A percentile compares a stretch with the other conserved stretches of the same genome.
Conservation (phyloP, 2,888 invertebrate species). For the Lycia hirtaria region DNA sequence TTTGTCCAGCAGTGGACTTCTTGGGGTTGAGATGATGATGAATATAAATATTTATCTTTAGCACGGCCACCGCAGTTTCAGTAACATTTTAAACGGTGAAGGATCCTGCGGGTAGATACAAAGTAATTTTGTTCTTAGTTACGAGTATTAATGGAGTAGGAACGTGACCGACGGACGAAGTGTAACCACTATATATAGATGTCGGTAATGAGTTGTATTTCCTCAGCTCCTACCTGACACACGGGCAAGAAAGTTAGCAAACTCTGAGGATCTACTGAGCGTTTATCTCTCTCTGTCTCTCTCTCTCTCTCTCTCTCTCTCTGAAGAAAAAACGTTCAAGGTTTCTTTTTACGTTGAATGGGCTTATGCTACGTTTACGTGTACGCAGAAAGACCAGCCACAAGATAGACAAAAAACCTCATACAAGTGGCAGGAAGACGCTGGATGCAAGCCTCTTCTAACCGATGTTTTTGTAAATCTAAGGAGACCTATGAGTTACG, state of each 20-base stretch:
- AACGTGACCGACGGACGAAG: conserved; percentile 68
- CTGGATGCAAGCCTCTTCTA: too few relatives aligned
- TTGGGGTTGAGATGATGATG: too few relatives aligned
- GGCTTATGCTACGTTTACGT: too few relatives aligned
- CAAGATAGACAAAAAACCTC: too few relatives aligned
- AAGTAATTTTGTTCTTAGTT: conserved; percentile 53
- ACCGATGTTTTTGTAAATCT: too few relatives aligned
- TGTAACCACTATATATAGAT: conserved; percentile 60
- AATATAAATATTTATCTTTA: not conserved
- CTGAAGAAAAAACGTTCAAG: too few relatives aligned
- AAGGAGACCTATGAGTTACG: too few relatives aligned
- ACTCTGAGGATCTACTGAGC: conserved; percentile 2
- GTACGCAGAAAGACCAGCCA: too few relatives aligned
- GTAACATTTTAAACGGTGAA: conserved; percentile 17
- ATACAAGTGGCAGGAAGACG: too few relatives aligned
- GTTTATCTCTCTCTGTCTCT: not conserved
- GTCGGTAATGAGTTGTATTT: conserved; percentile 66
- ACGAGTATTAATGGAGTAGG: conserved; percentile 68
- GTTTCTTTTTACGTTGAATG: too few relatives aligned
- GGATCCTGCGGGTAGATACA: conserved; percentile 19
- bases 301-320: not conserved
- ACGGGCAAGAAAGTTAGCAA: conserved; percentile 12
- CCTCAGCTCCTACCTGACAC: conserved; percentile 50
- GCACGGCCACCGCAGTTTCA: not conserved
- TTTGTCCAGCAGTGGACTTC: too few relatives aligned